Evolutionary conservation across 1,140 invertebrate genomes (phyloP).

Genomic region (Chironomus tepperi): DNA sequence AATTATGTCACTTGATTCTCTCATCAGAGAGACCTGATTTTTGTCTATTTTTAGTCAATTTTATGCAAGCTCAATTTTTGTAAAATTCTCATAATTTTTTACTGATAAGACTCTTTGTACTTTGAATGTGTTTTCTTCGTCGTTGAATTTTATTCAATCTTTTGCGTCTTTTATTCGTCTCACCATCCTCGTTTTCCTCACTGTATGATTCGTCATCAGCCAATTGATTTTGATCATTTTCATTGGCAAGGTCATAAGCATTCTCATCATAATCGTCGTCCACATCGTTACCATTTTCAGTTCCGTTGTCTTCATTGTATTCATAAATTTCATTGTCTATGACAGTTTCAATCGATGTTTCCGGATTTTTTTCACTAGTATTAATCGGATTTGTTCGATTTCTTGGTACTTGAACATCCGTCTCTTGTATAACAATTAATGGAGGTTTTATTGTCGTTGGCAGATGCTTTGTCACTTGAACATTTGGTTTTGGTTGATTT

Average conservation of each 20-base stretch:
- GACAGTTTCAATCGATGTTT: neutral
- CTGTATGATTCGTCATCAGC: neutral
- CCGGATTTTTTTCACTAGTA: neutral
- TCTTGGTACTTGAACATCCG: neutral
- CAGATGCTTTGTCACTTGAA: constrained; percentile 1
- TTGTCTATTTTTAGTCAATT: too few species aligned
- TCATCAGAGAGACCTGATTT: too few species aligned
- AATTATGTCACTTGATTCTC: too few species aligned
- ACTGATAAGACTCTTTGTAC: too few species aligned
- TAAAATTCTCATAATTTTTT: too few species aligned
- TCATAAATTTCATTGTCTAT: neutral
- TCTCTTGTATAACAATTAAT: neutral
- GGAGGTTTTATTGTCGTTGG: neutral
- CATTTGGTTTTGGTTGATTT: neutral
- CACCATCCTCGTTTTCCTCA: constrained; percentile 19
- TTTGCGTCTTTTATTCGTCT: constrained; percentile 26
- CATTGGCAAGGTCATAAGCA: neutral
- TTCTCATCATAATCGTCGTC: constrained; percentile 18
- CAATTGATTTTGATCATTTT: neutral
- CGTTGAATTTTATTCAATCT: neutral
- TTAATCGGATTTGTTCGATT: neutral
- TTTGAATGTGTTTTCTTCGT: neutral
- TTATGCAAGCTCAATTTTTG: too few species aligned
- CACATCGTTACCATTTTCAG: neutral
- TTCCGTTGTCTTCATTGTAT: neutral